Conservation (phyloP, 2,113 vertebrate species). For the Baryphthengus martii region DNA sequence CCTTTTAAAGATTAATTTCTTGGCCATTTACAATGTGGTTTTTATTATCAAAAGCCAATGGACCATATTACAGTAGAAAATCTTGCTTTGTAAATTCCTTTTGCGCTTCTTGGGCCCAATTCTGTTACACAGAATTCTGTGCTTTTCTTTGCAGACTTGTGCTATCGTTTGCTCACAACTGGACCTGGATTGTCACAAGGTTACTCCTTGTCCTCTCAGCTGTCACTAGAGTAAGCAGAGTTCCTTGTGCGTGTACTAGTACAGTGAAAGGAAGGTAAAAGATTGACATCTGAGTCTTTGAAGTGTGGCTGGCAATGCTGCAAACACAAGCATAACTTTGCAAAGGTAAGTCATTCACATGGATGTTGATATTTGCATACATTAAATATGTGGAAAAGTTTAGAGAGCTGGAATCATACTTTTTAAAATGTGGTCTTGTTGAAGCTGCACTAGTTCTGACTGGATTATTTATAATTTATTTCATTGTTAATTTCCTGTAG, state of each 20-base stretch:
- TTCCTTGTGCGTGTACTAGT: not conserved
- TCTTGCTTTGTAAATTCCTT: conserved; percentile 47
- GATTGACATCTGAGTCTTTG: not conserved
- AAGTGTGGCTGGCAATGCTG: not conserved
- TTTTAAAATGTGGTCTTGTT: conserved; percentile 3
- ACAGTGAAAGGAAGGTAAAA: not conserved
- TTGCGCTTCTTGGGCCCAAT: not conserved
- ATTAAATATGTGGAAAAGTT: conserved; percentile 9
- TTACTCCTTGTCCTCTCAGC: not conserved
- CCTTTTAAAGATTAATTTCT: conserved; percentile 66
- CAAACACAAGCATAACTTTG: not conserved
- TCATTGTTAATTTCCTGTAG: not conserved
- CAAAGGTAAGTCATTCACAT: not conserved
- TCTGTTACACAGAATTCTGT: not conserved
- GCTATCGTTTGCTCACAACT: not conserved
- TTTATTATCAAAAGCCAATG: conserved; percentile 62
- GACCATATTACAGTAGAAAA: conserved; percentile 50
- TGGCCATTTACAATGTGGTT: conserved; percentile 53
- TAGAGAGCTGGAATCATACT: not conserved
- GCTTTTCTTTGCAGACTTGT: not conserved
- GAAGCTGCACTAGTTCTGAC: conserved; percentile 7
- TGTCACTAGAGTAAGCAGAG: not conserved
- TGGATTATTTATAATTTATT: conserved; percentile 4
- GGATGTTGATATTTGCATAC: conserved; percentile 11
- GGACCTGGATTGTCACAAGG: not conserved